Evolutionary conservation across 2,888 invertebrate genomes (phyloP).

Genomic region (Plebejus anna): DNA sequence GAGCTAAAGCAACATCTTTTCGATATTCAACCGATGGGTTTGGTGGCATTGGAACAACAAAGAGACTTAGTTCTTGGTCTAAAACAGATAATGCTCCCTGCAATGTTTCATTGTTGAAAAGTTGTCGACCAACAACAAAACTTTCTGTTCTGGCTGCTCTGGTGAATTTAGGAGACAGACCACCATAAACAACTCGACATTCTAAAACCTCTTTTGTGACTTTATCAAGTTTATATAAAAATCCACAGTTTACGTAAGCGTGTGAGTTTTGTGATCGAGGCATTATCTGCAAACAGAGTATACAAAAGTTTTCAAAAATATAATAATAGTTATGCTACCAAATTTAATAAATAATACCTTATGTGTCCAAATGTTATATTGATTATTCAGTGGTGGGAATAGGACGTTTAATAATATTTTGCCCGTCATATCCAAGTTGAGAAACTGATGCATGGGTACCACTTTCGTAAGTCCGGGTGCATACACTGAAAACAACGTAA

Average conservation of each 20-base stretch:
- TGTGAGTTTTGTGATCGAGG: conserved; percentile 85
- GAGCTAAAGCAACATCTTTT: conserved; percentile 77
- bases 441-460: conserved; percentile 51
- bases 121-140: conserved; percentile 60
- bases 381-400: conserved; percentile 68
- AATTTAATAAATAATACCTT: conserved; percentile 58
- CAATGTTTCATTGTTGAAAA: conserved; percentile 61
- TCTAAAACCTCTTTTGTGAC: conserved; percentile 47
- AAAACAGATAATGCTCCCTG: conserved; percentile 52
- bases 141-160: conserved; percentile 77
- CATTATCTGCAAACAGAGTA: conserved; percentile 78
- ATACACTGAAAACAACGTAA: conserved; percentile 41
- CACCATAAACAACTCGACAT: conserved; percentile 75
- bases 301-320: conserved; percentile 38
- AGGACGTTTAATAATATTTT: conserved; percentile 72
- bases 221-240: conserved; percentile 76
- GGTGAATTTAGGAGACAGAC: conserved; percentile 64
- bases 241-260: conserved; percentile 86
- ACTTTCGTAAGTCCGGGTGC: conserved; percentile 32
- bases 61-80: conserved; percentile 46
- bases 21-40: conserved; percentile 81
- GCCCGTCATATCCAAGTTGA: conserved; percentile 52
- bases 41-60: conserved; percentile 59
- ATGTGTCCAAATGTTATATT: conserved; percentile 77
- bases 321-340: not conserved